These are phyloP conservation scores for Oscheius sp. DNA, from an alignment of 1,140 invertebrate genomes.

Conservation along the genomic window DNA sequence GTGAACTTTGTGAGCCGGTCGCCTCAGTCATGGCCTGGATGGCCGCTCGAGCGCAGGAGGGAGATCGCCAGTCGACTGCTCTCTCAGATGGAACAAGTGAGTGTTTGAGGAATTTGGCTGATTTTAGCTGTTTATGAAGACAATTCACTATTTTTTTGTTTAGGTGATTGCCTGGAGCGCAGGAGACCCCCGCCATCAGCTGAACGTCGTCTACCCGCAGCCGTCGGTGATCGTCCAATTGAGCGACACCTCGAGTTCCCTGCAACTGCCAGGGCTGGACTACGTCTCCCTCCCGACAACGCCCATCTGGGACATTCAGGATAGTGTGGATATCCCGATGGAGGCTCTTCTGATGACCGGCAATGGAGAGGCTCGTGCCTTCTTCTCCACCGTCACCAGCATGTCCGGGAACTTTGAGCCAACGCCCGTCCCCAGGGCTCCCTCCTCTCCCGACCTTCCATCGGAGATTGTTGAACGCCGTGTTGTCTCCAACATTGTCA, in stretches of 20 bases:
- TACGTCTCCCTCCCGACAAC: conserved; percentile 22
- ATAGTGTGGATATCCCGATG: conserved; percentile 27
- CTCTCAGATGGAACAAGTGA: not conserved
- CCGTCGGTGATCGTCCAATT: not conserved
- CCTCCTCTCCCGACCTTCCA: conserved; percentile 1
- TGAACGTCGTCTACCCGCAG: not conserved
- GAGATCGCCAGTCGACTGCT: conserved; percentile 7
- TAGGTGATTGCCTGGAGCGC: conserved; percentile 1
- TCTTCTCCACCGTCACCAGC: conserved; percentile 32
- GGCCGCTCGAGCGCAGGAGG: not conserved
- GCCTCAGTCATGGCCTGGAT: conserved; percentile 7
- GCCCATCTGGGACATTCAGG: conserved; percentile 17
- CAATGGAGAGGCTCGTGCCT: conserved; percentile 22
- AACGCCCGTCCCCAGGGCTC: not conserved
- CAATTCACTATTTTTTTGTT: no score
- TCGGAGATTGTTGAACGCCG: conserved; percentile 5
- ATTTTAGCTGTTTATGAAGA: not conserved
- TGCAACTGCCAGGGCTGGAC: conserved; percentile 1
- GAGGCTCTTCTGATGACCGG: conserved; percentile 16
- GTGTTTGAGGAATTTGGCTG: not conserved
- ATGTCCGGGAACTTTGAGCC: not conserved
- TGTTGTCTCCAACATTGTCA: conserved; percentile 36
- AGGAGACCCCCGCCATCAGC: not conserved
- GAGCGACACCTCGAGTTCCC: not conserved
- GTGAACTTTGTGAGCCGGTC: conserved; percentile 4